phyloP scores from a whole-genome alignment of 2,797 vertebrate species.

The Hafferia zeledoni region DNA sequence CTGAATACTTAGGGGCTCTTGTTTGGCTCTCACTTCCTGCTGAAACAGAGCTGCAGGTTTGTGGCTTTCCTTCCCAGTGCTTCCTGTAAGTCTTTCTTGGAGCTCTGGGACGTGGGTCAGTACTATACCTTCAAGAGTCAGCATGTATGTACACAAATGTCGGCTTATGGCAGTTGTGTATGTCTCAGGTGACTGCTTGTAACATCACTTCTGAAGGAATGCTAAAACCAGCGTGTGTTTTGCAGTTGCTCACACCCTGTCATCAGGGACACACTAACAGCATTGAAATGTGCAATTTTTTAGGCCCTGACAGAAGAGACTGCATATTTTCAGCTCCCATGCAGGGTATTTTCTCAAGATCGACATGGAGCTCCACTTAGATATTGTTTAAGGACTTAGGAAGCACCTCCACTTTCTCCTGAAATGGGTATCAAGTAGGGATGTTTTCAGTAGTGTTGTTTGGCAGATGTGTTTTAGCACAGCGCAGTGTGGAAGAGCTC shows the following conservation, averaged over 20 bases:
- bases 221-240: neutral
- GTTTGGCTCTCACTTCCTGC: neutral
- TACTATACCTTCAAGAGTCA: neutral
- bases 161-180: neutral
- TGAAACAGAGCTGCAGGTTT: slow-evolving; percentile 1
- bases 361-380: neutral
- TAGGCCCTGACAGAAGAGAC: neutral
- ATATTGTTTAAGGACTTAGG: neutral
- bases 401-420: neutral
- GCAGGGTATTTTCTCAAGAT: neutral
- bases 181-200: neutral
- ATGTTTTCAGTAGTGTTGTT: neutral
- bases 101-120: slow-evolving; percentile 31
- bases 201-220: neutral
- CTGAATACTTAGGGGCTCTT: neutral
- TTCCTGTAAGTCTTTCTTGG: slow-evolving; percentile 28
- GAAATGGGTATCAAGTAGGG: neutral
- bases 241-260: neutral
- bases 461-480: neutral
- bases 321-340: neutral
- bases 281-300: neutral
- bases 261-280: neutral
- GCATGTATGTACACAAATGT: neutral
- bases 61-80: neutral
- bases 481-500: neutral